A percentile compares a stretch with the other conserved stretches of the same genome.
Conservation (phyloP, 1,140 invertebrate species). For the Hirudo medicinalis region DNA sequence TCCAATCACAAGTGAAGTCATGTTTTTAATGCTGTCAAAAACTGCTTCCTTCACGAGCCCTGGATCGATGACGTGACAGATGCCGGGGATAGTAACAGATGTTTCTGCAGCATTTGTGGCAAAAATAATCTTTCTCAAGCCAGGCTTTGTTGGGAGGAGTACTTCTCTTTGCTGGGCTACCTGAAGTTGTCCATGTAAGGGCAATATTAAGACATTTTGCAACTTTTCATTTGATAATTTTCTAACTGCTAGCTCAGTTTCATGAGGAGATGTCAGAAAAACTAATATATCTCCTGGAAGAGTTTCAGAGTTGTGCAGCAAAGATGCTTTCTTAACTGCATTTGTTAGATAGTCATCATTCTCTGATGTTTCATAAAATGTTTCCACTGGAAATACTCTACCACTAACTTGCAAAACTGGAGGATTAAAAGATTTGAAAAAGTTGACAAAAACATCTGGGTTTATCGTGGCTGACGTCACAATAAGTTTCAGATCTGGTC, state of each 20-base stretch:
- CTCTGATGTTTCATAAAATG: slow-evolving; percentile 73
- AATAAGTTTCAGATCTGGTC: slow-evolving; percentile 65
- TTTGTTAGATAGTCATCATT: slow-evolving; percentile 71
- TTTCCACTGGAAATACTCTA: slow-evolving; percentile 66
- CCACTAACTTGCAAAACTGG: slow-evolving; percentile 90
- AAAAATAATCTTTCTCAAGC: slow-evolving; percentile 35
- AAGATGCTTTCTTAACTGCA: slow-evolving; percentile 79
- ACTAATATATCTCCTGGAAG: slow-evolving; percentile 81
- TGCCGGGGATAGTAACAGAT: slow-evolving; percentile 37
- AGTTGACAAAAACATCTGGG: slow-evolving; percentile 43
- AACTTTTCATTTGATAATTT: slow-evolving; percentile 19
- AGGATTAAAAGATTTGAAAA: slow-evolving; percentile 77
- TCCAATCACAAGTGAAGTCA: slow-evolving; percentile 70
- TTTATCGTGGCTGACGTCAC: slow-evolving; percentile 93
- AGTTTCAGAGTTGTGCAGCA: slow-evolving; percentile 80
- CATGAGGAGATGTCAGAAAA: slow-evolving; percentile 62
- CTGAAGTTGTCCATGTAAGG: slow-evolving; percentile 75
- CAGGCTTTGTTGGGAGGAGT: slow-evolving; percentile 26
- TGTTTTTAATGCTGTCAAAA: slow-evolving; percentile 58
- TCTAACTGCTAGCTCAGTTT: slow-evolving; percentile 32
- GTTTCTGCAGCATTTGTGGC: slow-evolving; percentile 40
- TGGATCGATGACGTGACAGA: slow-evolving; percentile 37
- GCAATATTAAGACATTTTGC: slow-evolving; percentile 15
- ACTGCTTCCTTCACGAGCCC: slow-evolving; percentile 33
- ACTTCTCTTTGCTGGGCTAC: slow-evolving; percentile 74